Evolutionary conservation across 1,140 invertebrate species (phyloP).

Genomic region (Conus betulinus): DNA sequence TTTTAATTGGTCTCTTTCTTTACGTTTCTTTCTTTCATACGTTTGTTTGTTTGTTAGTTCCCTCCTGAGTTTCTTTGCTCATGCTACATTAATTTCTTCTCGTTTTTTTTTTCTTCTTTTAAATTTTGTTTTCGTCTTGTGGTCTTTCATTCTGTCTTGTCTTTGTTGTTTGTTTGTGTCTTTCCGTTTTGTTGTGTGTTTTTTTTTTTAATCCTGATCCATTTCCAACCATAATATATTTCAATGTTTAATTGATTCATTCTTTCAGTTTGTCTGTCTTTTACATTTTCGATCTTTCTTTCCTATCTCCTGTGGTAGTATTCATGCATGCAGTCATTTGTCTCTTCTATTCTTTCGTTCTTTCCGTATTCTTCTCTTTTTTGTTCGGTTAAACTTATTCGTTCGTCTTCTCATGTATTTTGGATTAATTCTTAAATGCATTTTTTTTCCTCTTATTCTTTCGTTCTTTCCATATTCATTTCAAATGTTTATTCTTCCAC

Average conservation of each 20-base stretch:
- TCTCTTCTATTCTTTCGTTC: too few species aligned
- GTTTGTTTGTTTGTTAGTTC: too few species aligned
- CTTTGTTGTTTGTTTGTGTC: too few species aligned
- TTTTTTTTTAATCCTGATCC: not conserved
- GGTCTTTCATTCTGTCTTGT: not conserved
- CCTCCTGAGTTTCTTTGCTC: too few species aligned
- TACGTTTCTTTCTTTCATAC: too few species aligned
- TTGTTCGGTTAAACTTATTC: too few species aligned
- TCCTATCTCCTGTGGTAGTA: too few species aligned
- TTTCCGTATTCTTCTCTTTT: too few species aligned
- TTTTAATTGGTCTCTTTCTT: too few species aligned
- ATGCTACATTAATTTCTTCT: not conserved
- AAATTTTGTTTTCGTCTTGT: not conserved
- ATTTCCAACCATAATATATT: too few species aligned
- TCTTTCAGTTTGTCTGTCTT: slow-evolving; percentile 17
- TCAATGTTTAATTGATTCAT: not conserved
- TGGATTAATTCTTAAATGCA: not conserved
- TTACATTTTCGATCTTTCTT: not conserved
- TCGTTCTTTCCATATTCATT: not conserved
- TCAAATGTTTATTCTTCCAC: too few species aligned
- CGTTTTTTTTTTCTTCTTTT: not conserved
- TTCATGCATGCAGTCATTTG: too few species aligned
- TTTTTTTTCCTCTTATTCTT: slow-evolving; percentile 29
- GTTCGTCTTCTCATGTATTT: not conserved
- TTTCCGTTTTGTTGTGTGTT: not conserved